Base-by-base conservation (phyloP, 1,140 invertebrate genomes). In the Panagrolaimus sp. region DNA sequence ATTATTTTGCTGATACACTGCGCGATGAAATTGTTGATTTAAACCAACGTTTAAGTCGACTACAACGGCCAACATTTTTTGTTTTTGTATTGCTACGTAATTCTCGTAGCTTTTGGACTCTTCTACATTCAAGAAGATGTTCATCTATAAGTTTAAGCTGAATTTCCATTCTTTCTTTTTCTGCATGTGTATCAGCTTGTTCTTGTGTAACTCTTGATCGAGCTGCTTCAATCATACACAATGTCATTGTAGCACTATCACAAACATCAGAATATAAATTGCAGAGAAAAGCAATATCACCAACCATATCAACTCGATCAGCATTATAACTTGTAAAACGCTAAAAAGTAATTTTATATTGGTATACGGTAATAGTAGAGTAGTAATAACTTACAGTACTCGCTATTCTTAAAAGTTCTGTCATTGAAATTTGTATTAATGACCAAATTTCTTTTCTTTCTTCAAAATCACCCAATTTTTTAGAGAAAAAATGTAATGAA, bases 201-300 rank as follows among this genome's bases (percentile, higher is more conserved):
- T 42, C 47, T 13, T 64, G 47, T 20, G 46, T 61, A 23, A 45
- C n/a, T n/a, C 70, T 48, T 25, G 71, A 23, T 48, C 71, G 43
- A n/a, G 65, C 71, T 38, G 71, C 48, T 67, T 72, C 71, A 46
- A 73, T 73, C 20, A 65, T 66, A 38, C 71, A 73, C 42, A 73
- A 51, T 20, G 66, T 48, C 11, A 73, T 62, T 11, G 71, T 73
- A n/a, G 70, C 48, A 2, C 63, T 62, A 44, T 73, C 71, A 53
- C 71, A 73, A 20, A 67, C 63, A 53, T 73, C 71, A 14, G 57
- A 74, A 53, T 74, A 73, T 20, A 68, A 23, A n/a, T 44, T 20
- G 51, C 71, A 73, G n/a, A 73, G 31, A 31, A 48, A 31, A 25
- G 71, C 42, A 16, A 63, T 43, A 68, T 71, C 68, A 1, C 20